phyloP scores from a whole-genome alignment of 2,888 invertebrate genomes.

The Rhabditophanes sp. region DNA sequence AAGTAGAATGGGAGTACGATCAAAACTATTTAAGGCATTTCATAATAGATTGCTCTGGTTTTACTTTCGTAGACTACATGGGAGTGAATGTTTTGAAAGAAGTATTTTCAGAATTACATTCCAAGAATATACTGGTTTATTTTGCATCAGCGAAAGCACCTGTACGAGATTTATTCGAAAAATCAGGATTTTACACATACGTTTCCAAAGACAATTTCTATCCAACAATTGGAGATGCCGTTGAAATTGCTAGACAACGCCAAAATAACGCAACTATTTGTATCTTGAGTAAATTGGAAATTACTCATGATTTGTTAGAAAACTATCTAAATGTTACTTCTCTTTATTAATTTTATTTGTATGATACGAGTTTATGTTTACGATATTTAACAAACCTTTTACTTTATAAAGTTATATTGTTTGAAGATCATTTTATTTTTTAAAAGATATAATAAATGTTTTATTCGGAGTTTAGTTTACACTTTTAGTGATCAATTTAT shows the following conservation, averaged over 20 bases:
- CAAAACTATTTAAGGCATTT: constrained; percentile 25
- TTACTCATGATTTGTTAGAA: constrained; percentile 2
- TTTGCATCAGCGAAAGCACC: constrained; percentile 42
- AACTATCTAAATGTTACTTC: too few relatives aligned
- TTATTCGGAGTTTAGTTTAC: too few relatives aligned
- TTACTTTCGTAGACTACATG: constrained; percentile 43
- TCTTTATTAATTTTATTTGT: too few relatives aligned
- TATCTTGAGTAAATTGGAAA: constrained; percentile 5
- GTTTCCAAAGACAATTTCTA: constrained; percentile 41
- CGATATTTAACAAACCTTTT: too few relatives aligned
- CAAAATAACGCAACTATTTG: constrained; percentile 11
- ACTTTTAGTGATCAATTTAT: too few relatives aligned
- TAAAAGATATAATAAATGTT: too few relatives aligned
- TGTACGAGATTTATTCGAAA: constrained; percentile 35
- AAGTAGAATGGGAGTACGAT: not conserved
- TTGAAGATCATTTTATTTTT: too few relatives aligned
- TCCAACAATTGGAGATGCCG: constrained; percentile 39
- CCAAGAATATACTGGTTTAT: constrained; percentile 31
- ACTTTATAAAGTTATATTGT: too few relatives aligned
- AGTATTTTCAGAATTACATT: constrained; percentile 10
- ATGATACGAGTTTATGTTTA: too few relatives aligned
- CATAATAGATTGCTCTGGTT: constrained; percentile 40
- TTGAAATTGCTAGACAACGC: constrained; percentile 32
- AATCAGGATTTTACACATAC: constrained; percentile 29
- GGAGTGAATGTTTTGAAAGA: constrained; percentile 41